Conservation (phyloP, 2,888 invertebrate species). For the Acanthacorydalis orientalis region DNA sequence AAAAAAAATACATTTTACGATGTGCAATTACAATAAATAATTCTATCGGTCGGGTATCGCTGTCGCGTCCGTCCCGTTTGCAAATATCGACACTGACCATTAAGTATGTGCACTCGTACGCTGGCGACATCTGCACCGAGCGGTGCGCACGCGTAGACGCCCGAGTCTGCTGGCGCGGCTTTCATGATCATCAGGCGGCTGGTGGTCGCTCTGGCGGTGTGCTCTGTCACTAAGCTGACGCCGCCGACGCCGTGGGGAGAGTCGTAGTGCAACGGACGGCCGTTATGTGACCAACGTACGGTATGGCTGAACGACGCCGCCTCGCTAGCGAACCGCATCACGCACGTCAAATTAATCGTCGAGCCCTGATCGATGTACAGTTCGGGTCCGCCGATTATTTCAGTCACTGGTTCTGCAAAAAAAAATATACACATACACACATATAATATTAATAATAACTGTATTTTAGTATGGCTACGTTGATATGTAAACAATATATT, state of each 20-base stretch:
- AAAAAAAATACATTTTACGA: no score
- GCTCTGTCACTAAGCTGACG: slow-evolving; percentile 68
- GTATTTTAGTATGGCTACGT: no score
- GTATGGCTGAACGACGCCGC: slow-evolving; percentile 46
- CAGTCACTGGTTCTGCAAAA: slow-evolving; percentile 60
- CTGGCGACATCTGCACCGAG: slow-evolving; percentile 67
- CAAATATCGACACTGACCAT: slow-evolving; percentile 43
- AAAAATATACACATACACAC: background rate
- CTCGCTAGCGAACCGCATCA: slow-evolving; percentile 68
- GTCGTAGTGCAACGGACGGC: slow-evolving; percentile 75
- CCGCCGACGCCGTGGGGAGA: slow-evolving; percentile 69
- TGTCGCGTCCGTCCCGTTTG: no score
- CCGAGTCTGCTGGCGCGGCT: slow-evolving; percentile 63
- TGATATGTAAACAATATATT: no score
- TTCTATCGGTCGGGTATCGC: no score
- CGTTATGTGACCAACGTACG: slow-evolving; percentile 72
- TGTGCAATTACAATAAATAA: no score
- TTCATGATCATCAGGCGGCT: slow-evolving; percentile 70
- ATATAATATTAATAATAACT: no score
- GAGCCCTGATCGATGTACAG: slow-evolving; percentile 74
- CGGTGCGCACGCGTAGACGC: slow-evolving; percentile 68
- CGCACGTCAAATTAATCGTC: slow-evolving; percentile 76
- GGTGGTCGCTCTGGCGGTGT: slow-evolving; percentile 63
- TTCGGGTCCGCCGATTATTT: slow-evolving; percentile 66
- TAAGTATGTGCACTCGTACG: slow-evolving; percentile 70